Evolutionary conservation across 1,140 invertebrate genomes (phyloP).

Genomic region (Andrena cerasifolii): DNA sequence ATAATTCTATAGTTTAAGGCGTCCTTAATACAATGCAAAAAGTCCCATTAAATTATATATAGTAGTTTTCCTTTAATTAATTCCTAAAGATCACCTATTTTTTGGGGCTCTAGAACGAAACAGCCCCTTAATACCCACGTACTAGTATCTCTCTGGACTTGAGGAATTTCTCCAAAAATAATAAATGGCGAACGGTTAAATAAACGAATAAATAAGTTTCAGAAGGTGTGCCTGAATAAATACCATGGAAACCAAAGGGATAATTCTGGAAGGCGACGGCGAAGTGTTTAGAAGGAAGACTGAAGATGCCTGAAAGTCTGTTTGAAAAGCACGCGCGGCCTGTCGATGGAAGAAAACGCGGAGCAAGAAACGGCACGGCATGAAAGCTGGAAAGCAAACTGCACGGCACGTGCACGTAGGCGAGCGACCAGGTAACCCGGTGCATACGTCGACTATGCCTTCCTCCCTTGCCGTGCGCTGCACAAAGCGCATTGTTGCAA

Average conservation of each 20-base stretch:
- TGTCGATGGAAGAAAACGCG: conserved; percentile 35
- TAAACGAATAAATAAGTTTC: too few species aligned
- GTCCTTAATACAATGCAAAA: too few species aligned
- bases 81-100: too few species aligned
- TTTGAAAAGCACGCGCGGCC: conserved; percentile 6
- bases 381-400: conserved; percentile 27
- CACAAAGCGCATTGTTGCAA: conserved; percentile 70
- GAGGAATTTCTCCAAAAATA: too few species aligned
- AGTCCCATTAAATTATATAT: too few species aligned
- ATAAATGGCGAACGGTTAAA: too few species aligned
- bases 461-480: conserved; percentile 20
- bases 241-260: background rate
- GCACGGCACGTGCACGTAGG: conserved; percentile 54
- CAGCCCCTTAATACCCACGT: too few species aligned
- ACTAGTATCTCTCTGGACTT: too few species aligned
- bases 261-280: too few species aligned
- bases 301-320: background rate
- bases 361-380: conserved; percentile 44
- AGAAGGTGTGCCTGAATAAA: background rate
- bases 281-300: background rate
- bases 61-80: too few species aligned
- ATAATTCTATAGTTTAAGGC: too few species aligned
- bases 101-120: too few species aligned
- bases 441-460: conserved; percentile 37
- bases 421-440: conserved; percentile 33